These are phyloP conservation scores for Etheostoma perlongum DNA, from an alignment of 2,797 vertebrate species.

Conservation along the genomic window DNA sequence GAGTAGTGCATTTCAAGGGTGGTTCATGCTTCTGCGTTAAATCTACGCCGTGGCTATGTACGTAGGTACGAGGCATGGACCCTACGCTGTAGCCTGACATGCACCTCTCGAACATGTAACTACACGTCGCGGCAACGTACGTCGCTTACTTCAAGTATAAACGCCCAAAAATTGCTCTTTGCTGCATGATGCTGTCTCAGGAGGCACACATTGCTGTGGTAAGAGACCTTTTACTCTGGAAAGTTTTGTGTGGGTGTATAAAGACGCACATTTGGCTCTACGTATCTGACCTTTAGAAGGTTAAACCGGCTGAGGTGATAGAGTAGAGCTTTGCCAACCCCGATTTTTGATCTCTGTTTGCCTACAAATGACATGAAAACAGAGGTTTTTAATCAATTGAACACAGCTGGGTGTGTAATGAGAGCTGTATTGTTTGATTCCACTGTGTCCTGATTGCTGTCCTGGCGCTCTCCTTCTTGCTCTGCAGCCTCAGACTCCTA, in stretches of 20 bases:
- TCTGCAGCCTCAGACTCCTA: conserved; percentile 24
- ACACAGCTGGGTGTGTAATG: neutral
- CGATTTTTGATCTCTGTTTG: neutral
- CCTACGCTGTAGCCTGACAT: too few relatives aligned
- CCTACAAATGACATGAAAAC: neutral
- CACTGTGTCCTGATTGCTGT: conserved; percentile 27
- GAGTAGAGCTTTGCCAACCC: neutral
- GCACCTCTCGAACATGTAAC: too few relatives aligned
- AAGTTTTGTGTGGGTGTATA: neutral
- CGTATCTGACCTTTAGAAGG: neutral
- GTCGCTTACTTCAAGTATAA: too few relatives aligned
- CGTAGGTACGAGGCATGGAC: too few relatives aligned
- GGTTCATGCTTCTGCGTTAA: too few relatives aligned
- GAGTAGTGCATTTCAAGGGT: too few relatives aligned
- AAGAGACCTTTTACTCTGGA: neutral
- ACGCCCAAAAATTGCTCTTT: neutral
- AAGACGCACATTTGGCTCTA: neutral
- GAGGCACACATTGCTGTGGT: conserved; percentile 2
- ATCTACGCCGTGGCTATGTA: too few relatives aligned
- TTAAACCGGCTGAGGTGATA: neutral
- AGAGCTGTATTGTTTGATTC: conserved; percentile 15
- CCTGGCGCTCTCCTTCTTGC: neutral
- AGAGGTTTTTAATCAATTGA: neutral
- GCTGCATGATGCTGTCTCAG: conserved; percentile 1
- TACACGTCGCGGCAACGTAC: too few relatives aligned